Percentiles rank a stretch among this genome's conserved stretches.
These are phyloP conservation scores for Paguma larvata DNA, from an alignment of 2,797 vertebrate species.

Conservation along the genomic window DNA sequence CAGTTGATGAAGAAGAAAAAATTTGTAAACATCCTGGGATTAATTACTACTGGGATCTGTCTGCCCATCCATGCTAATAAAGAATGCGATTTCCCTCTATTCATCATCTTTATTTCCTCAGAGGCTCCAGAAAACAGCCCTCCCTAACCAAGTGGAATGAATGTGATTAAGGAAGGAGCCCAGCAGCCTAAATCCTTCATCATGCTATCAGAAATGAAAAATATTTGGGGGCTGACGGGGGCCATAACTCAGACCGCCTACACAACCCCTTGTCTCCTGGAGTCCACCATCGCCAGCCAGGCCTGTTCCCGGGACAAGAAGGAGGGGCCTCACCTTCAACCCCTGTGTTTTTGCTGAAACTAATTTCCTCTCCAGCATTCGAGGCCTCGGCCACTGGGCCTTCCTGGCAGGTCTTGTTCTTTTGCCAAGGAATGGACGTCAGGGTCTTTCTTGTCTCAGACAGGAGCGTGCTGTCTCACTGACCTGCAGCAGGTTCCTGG, in stretches of 20 bases:
- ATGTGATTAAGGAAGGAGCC: constrained; percentile 1
- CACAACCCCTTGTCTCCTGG: constrained; percentile 38
- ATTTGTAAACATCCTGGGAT: constrained; percentile 69
- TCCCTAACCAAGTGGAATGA: constrained; percentile 70
- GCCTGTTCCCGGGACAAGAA: constrained; percentile 56
- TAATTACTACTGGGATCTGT: constrained; percentile 72
- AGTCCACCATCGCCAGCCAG: not conserved
- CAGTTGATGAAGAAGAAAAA: constrained; percentile 61
- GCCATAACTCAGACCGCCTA: not conserved
- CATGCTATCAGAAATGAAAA: not conserved
- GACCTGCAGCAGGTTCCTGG: not conserved
- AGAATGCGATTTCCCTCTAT: constrained; percentile 67
- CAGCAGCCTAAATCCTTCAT: not conserved
- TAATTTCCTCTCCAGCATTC: constrained; percentile 80
- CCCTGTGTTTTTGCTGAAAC: constrained; percentile 72
- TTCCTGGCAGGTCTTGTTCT: constrained; percentile 39
- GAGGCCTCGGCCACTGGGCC: not conserved
- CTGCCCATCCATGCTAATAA: constrained; percentile 74
- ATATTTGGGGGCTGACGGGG: not conserved
- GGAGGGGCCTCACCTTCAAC: constrained; percentile 54
- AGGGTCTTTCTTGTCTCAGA: constrained; percentile 43
- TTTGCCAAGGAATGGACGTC: constrained; percentile 53
- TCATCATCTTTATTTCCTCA: constrained; percentile 79
- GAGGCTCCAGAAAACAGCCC: constrained; percentile 53
- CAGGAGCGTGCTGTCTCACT: constrained; percentile 47